Percentiles rank a stretch among this genome's conserved stretches.
Conservation (phyloP, 2,797 vertebrate species). For the Pseudocheirus occidentalis region DNA sequence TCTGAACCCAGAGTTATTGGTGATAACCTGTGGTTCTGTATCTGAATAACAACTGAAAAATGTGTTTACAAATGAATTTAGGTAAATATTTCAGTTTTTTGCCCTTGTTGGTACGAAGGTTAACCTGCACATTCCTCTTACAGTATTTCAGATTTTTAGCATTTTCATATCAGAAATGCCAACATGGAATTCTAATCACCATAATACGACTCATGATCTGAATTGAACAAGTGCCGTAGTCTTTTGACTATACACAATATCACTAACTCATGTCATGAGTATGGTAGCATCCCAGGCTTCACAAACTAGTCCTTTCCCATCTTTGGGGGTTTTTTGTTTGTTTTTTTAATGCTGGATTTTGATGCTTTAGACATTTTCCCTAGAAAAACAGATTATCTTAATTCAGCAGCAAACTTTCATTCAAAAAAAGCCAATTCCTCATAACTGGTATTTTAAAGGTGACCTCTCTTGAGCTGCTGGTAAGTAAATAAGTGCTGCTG, state of each 20-base stretch:
- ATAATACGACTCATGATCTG: constrained; percentile 31
- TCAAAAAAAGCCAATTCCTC: background rate
- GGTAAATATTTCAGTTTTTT: constrained; percentile 60
- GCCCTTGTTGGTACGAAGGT: constrained; percentile 34
- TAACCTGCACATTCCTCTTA: constrained; percentile 28
- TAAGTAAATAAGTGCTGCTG: background rate
- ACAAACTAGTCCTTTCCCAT: background rate
- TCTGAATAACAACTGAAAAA: constrained; percentile 15
- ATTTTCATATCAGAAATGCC: constrained; percentile 59
- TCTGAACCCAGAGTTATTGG: constrained; percentile 58
- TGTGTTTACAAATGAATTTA: constrained; percentile 56
- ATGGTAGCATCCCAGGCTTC: background rate
- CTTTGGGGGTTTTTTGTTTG: background rate
- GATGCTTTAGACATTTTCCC: background rate
- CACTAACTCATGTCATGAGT: constrained; percentile 2
- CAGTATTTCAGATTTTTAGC: constrained; percentile 66
- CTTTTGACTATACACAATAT: constrained; percentile 24
- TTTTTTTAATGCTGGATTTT: constrained; percentile 21
- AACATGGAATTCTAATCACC: constrained; percentile 26
- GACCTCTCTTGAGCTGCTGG: background rate
- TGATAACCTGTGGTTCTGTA: constrained; percentile 63
- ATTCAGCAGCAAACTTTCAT: background rate
- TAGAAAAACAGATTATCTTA: background rate
- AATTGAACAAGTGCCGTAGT: constrained; percentile 9
- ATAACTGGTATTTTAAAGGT: background rate